Conservation (phyloP, 64 coral and sea anemone genomes). For the Acropora tenuis region DNA sequence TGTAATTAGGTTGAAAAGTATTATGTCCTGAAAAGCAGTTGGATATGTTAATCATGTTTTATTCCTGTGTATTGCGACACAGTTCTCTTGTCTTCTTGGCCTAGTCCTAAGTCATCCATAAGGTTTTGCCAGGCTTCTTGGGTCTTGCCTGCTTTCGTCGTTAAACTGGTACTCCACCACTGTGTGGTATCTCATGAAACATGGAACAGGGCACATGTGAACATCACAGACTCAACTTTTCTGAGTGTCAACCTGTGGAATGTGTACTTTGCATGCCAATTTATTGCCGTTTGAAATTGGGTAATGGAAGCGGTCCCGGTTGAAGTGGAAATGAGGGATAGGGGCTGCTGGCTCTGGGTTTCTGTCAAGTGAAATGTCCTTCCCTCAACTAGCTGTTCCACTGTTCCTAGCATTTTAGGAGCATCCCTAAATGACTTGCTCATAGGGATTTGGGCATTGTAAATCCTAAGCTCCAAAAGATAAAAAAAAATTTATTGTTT, state of each 20-base stretch:
- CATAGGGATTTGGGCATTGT: conserved; percentile 48
- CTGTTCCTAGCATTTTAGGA: conserved; percentile 27
- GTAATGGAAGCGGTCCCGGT: not conserved
- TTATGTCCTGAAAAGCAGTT: no score
- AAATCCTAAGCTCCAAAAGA: conserved; percentile 40
- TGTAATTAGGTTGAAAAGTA: no score
- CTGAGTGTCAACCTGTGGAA: not conserved
- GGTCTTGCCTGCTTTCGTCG: no score
- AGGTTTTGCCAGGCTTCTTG: no score
- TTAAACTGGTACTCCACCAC: no score
- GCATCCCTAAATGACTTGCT: conserved; percentile 7
- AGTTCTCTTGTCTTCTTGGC: no score
- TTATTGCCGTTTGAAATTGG: not conserved
- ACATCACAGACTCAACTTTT: no score
- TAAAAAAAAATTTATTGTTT: conserved; percentile 41
- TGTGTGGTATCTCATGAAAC: no score
- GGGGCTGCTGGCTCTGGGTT: not conserved
- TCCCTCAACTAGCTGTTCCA: conserved; percentile 12
- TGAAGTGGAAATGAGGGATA: not conserved
- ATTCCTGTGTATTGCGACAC: no score
- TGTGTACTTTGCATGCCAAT: conserved; percentile 7
- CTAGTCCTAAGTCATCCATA: no score
- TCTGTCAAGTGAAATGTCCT: not conserved
- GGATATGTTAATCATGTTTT: no score
- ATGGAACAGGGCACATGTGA: no score